These are phyloP conservation scores for Protomyctophum bolini DNA, from an alignment of 2,113 vertebrate genomes.

Conservation along the genomic window DNA sequence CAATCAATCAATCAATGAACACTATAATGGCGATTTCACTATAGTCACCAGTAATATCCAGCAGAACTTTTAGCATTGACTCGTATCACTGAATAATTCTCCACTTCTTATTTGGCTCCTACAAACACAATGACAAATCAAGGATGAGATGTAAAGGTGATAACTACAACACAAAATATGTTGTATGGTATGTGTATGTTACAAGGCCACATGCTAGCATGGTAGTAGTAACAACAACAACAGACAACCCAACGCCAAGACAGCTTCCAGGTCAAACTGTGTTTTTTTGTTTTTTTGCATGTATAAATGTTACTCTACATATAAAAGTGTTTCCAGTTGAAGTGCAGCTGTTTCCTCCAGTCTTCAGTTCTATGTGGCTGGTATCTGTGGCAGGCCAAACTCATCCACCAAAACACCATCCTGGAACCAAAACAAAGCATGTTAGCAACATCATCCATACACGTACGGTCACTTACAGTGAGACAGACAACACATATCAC, in stretches of 20 bases:
- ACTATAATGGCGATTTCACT: too few relatives aligned
- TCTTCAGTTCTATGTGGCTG: conserved; percentile 84
- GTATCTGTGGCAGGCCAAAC: conserved; percentile 96
- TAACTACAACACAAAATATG: too few relatives aligned
- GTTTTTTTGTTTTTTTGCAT: conserved; percentile 20
- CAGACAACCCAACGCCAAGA: conserved; percentile 47
- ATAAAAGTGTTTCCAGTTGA: conserved; percentile 65
- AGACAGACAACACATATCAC: too few relatives aligned
- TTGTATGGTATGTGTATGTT: conserved; percentile 49
- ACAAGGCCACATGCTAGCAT: conserved; percentile 66
- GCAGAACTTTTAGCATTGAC: too few relatives aligned
- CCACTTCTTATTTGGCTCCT: too few relatives aligned
- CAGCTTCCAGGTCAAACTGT: conserved; percentile 46
- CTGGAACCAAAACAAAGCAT: conserved; percentile 69
- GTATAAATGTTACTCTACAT: conserved; percentile 72
- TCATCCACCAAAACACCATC: conserved; percentile 97
- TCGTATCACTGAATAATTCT: too few relatives aligned
- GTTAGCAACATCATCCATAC: too few relatives aligned
- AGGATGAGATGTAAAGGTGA: too few relatives aligned
- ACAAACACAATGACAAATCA: too few relatives aligned
- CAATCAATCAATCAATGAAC: too few relatives aligned
- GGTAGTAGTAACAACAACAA: conserved; percentile 56
- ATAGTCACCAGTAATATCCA: too few relatives aligned
- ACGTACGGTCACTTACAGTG: too few relatives aligned
- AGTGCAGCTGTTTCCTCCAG: conserved; percentile 49